Percentiles rank a stretch among this genome's conserved stretches.
These are phyloP conservation scores for Cydia fagiglandana DNA, from an alignment of 1,140 invertebrate genomes.

Conservation along the genomic window DNA sequence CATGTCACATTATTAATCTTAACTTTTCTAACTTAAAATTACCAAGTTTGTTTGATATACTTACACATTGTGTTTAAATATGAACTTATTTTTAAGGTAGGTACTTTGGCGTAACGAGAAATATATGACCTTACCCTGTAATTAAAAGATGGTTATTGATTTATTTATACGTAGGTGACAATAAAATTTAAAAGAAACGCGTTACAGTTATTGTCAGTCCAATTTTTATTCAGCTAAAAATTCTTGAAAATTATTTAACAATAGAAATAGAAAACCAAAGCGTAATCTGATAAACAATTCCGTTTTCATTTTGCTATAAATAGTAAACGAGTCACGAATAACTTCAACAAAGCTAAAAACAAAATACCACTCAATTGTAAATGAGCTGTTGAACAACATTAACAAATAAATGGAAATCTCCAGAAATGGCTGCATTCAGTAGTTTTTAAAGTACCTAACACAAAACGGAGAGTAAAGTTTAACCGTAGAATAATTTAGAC, in stretches of 20 bases:
- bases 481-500: neutral
- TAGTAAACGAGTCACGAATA: neutral
- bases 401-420: neutral
- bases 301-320: neutral
- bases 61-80: no score
- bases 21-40: no score
- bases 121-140: no score
- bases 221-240: neutral
- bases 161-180: no score
- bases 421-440: neutral
- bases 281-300: neutral
- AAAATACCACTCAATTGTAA: neutral
- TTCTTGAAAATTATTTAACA: neutral
- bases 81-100: no score
- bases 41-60: no score
- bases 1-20: no score
- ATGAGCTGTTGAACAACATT: neutral
- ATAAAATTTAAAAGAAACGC: no score
- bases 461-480: slow-evolving; percentile 1
- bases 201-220: neutral
- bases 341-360: neutral
- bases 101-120: no score
- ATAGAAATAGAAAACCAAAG: neutral
- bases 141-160: no score
- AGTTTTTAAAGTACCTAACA: neutral